These are phyloP conservation scores for Trachemys scripta DNA, from an alignment of 2,113 vertebrate species.

Conservation along the genomic window DNA sequence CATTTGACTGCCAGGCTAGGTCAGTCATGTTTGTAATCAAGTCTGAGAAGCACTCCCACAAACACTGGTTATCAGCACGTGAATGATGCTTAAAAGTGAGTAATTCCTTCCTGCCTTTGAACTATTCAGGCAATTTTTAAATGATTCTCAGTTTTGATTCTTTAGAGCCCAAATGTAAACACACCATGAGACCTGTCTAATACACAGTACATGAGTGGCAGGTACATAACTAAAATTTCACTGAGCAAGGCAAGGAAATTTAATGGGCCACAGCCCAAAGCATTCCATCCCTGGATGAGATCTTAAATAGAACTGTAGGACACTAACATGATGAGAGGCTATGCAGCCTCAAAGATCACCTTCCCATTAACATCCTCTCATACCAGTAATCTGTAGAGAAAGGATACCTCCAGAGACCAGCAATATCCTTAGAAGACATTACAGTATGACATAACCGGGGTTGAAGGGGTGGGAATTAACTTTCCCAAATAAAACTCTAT, in stretches of 20 bases:
- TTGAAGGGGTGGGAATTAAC: neutral
- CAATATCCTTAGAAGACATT: neutral
- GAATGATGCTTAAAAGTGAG: neutral
- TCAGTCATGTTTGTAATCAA: neutral
- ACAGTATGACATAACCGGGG: neutral
- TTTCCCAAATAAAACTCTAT: neutral
- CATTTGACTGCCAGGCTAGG: neutral
- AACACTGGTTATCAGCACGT: rapidly evolving
- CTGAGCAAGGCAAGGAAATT: neutral
- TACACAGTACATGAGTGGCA: neutral
- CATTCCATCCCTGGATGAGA: neutral
- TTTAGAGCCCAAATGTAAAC: neutral
- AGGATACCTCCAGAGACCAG: neutral
- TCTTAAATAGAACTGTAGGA: neutral
- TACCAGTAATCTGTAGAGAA: neutral
- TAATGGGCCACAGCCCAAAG: neutral
- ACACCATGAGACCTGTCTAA: neutral
- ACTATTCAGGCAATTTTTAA: neutral
- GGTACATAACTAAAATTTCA: neutral
- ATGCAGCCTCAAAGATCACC: neutral
- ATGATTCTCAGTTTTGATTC: neutral
- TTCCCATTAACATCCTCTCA: neutral
- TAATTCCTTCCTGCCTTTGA: neutral
- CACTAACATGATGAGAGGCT: neutral
- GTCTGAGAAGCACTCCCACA: neutral